phyloP scores from a whole-genome alignment of 2,113 vertebrate species.

The Oplegnathus fasciatus region DNA sequence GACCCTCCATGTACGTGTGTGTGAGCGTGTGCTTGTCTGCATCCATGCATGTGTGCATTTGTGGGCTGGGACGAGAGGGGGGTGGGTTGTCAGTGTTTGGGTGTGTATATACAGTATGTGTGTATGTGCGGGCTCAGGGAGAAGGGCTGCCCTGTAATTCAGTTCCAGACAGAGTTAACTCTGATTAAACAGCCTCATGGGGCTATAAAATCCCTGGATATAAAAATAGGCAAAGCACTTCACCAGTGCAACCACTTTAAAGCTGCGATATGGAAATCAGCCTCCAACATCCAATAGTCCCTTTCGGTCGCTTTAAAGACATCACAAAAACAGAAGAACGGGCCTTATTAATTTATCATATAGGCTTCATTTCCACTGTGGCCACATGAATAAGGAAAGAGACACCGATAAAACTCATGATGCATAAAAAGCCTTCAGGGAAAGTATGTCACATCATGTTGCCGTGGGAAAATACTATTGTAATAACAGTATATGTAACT shows the following conservation, averaged over 20 bases:
- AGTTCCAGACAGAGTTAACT: conserved; percentile 71
- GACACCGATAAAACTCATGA: conserved; percentile 39
- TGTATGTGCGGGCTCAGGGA: conserved; percentile 28
- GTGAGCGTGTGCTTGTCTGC: neutral
- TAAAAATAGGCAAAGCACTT: conserved; percentile 68
- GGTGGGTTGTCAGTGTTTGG: conserved; percentile 4
- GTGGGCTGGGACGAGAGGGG: neutral
- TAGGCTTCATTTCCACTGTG: conserved; percentile 34
- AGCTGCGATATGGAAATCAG: conserved; percentile 51
- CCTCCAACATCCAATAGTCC: neutral
- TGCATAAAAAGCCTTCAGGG: conserved; percentile 14
- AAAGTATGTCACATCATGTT: conserved; percentile 9
- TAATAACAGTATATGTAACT: neutral
- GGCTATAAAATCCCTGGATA: conserved; percentile 67
- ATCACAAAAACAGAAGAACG: neutral
- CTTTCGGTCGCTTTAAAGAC: conserved; percentile 35
- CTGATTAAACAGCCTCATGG: conserved; percentile 77
- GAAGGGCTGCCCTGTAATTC: conserved; percentile 64
- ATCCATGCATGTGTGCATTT: neutral
- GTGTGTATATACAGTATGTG: conserved; percentile 16
- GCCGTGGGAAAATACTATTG: neutral
- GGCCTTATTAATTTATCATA: conserved; percentile 44
- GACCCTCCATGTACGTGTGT: conserved; percentile 21
- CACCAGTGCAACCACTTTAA: conserved; percentile 31
- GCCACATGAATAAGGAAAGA: conserved; percentile 40